Evolutionary conservation across 92 coral and sea anemone species (phyloP).

Genomic region (Porites cylindrica): DNA sequence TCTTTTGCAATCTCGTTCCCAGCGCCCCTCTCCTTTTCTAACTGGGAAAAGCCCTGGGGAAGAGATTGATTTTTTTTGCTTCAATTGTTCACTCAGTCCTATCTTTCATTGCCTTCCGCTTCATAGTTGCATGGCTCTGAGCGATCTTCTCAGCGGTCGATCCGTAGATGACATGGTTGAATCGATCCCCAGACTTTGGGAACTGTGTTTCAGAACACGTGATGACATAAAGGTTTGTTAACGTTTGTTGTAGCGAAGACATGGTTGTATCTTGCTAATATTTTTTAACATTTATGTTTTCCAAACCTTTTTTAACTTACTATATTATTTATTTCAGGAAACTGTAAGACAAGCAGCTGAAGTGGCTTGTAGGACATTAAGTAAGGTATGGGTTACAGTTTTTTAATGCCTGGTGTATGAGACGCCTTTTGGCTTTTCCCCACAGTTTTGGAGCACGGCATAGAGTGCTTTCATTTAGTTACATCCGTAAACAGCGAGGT

Average conservation of each 20-base stretch:
- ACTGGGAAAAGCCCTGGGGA: too few relatives aligned
- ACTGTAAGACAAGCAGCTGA: slow-evolving; percentile 95
- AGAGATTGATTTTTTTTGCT: background rate
- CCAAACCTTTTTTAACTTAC: background rate
- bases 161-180: slow-evolving; percentile 89
- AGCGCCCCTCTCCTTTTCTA: too few relatives aligned
- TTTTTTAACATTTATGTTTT: background rate
- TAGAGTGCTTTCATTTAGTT: too few relatives aligned
- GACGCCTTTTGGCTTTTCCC: too few relatives aligned
- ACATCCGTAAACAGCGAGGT: background rate
- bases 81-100: background rate
- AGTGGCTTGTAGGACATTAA: slow-evolving; percentile 90
- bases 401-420: background rate
- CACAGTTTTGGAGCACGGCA: too few relatives aligned
- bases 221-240: slow-evolving; percentile 89
- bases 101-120: background rate
- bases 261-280: background rate
- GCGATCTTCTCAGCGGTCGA: slow-evolving; percentile 97
- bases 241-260: background rate
- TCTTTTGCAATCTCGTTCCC: too few relatives aligned
- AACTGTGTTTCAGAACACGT: slow-evolving; percentile 89
- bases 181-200: slow-evolving; percentile 92
- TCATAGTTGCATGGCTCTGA: slow-evolving; percentile 90
- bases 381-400: slow-evolving; percentile 58
- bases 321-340: slow-evolving; percentile 50